phyloP scores from a whole-genome alignment of 1,140 invertebrate species.

The Monochamus saltuarius region DNA sequence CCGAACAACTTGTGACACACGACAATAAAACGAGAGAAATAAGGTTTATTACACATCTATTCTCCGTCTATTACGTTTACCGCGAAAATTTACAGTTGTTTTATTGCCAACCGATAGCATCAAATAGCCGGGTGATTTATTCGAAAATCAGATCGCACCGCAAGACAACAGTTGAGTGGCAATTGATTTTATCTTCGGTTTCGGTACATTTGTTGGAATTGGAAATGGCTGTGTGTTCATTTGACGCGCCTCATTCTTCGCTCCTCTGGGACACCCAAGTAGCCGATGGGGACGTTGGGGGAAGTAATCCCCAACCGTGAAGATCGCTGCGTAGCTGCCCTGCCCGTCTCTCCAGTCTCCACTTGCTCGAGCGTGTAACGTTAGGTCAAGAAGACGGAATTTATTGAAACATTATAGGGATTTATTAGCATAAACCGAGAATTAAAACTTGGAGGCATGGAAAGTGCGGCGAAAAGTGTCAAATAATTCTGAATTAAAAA shows the following conservation, averaged over 20 bases:
- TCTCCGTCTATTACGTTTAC: too few relatives aligned
- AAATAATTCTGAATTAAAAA: too few relatives aligned
- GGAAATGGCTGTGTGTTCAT: constrained; percentile 30
- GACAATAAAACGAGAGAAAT: too few relatives aligned
- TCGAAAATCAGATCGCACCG: constrained; percentile 20
- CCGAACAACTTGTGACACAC: too few relatives aligned
- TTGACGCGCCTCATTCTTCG: constrained; percentile 30
- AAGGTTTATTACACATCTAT: too few relatives aligned
- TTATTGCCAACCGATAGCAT: constrained; percentile 16
- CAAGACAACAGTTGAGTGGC: constrained; percentile 26
- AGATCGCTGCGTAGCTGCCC: constrained; percentile 12
- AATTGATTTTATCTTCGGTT: constrained; percentile 36
- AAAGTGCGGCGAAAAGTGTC: too few relatives aligned
- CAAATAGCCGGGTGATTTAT: constrained; percentile 25
- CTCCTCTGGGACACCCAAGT: constrained; percentile 14
- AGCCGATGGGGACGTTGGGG: constrained; percentile 17
- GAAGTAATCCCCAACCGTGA: constrained; percentile 17
- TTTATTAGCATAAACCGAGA: too few relatives aligned
- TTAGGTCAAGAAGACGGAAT: too few relatives aligned
- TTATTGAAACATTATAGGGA: too few relatives aligned
- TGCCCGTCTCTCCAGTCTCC: too few relatives aligned
- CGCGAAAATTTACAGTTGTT: constrained; percentile 6
- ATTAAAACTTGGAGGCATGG: too few relatives aligned
- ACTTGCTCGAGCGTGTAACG: too few relatives aligned
- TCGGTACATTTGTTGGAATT: constrained; percentile 28